phyloP scores from a whole-genome alignment of 1,140 invertebrate genomes.

The Neodiprion pinetum region DNA sequence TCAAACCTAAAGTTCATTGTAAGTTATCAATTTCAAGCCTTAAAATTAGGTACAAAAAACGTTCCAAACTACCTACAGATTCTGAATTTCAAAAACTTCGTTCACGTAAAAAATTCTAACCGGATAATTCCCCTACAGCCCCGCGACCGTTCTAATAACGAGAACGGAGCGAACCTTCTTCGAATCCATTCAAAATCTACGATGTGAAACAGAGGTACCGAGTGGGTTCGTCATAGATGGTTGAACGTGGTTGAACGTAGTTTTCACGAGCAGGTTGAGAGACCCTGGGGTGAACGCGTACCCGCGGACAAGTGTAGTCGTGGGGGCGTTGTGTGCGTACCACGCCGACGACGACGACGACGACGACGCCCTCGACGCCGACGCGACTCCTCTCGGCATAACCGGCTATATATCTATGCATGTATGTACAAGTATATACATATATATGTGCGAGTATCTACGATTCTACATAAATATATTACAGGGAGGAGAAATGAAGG shows the following conservation, averaged over 20 bases:
- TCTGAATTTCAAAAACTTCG: too few species aligned
- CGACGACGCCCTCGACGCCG: slow-evolving; percentile 31
- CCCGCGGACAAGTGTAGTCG: slow-evolving; percentile 23
- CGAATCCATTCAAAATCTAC: too few species aligned
- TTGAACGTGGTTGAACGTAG: neutral
- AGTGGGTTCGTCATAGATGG: too few species aligned
- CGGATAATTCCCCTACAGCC: too few species aligned
- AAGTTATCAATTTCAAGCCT: too few species aligned
- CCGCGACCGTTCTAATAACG: too few species aligned
- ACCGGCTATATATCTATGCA: slow-evolving; percentile 29
- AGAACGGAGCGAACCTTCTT: too few species aligned
- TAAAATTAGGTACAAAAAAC: too few species aligned
- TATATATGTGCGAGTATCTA: slow-evolving; percentile 36
- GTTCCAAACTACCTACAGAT: too few species aligned
- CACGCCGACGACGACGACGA: slow-evolving; percentile 35
- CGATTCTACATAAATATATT: slow-evolving; percentile 40
- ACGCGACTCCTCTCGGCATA: slow-evolving; percentile 25
- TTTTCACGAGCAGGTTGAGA: neutral
- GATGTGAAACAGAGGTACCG: too few species aligned
- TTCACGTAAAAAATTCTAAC: too few species aligned
- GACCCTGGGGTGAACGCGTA: neutral
- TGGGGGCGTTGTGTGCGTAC: slow-evolving; percentile 36
- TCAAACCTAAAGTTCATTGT: too few species aligned
- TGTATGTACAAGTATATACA: neutral
- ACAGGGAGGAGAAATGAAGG: slow-evolving; percentile 27